Evolutionary conservation across 2,888 invertebrate genomes (phyloP).

Genomic region (Epistrophe eligans): DNA sequence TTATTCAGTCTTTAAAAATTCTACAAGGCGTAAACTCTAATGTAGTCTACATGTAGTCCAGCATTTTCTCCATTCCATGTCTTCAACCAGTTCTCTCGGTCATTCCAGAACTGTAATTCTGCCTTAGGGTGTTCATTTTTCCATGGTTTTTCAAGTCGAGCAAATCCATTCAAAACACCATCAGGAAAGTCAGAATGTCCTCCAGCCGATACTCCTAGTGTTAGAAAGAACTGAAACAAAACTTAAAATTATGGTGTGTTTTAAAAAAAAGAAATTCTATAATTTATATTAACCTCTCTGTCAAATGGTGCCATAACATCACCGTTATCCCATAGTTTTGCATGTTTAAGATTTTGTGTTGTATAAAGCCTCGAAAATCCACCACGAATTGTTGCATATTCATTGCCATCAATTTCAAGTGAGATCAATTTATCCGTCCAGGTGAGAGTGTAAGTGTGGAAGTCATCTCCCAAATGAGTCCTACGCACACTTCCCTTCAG

Average conservation of each 20-base stretch:
- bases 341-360: constrained; percentile 80
- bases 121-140: constrained; percentile 87
- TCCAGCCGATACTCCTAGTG: constrained; percentile 91
- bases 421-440: constrained; percentile 85
- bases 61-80: constrained; percentile 87
- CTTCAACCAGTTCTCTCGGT: constrained; percentile 87
- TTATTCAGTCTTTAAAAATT: constrained; percentile 40
- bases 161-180: constrained; percentile 74
- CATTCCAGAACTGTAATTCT: constrained; percentile 88
- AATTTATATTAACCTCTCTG: constrained; percentile 85
- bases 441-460: constrained; percentile 88
- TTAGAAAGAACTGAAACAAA: constrained; percentile 88
- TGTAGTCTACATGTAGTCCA: constrained; percentile 80
- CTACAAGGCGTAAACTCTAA: constrained; percentile 81
- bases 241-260: background rate
- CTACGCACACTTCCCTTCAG: constrained; percentile 78
- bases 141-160: constrained; percentile 89
- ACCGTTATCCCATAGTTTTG: constrained; percentile 86
- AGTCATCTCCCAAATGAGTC: constrained; percentile 85
- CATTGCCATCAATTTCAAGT: constrained; percentile 85
- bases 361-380: constrained; percentile 74
- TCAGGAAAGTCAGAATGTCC: constrained; percentile 90
- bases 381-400: constrained; percentile 83
- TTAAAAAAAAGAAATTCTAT: background rate
- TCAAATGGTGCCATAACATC: constrained; percentile 89